Base-by-base conservation (phyloP, 2,888 invertebrate species). In the Cataglyphis altisquamis region DNA sequence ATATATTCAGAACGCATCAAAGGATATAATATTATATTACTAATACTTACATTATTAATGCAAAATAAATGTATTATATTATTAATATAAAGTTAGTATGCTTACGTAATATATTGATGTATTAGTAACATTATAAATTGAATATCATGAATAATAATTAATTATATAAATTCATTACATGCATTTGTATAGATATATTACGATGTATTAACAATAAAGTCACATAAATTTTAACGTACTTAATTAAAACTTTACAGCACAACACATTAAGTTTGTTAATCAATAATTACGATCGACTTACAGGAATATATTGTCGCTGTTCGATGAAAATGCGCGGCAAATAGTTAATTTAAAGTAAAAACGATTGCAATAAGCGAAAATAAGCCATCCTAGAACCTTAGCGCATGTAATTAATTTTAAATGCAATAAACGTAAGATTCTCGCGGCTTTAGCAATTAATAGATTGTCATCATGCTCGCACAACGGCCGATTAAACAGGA, bases 361-460 rank as follows among this genome's bases (percentile, higher is more conserved):
- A 74, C 48, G n/a, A 25, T 45, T 68, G 68, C 29, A 36, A 29
- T 29, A 29, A 25, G 25, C 25, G 36, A 73, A 83, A 88, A 88
- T 85, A 82, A 80, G 48, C 36, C 81, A 82, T 83, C 12, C 68
- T 41, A 62, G 62, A 41, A 68, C 32, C 83, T 6, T 52, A 74
- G 66, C 72, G 74, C 75, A 68, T 83, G 83, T 86, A 72, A 89
- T 87, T 87, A 87, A 77, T 85, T 86, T 75, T 73, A 72, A 86
- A 90, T 83, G 88, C 83, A 82, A 85, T 85, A 85, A 88, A 90
- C 84, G 15, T 48, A 86, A 88, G 81, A 85, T 68, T 83, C 41
- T 25, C 36, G 80, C 81, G 73, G 39, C 72, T 70, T 78, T 72
- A 75, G 55, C 85, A 86, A 87, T 84, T 83, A 88, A 86, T 80